Conservation (phyloP, 2,113 vertebrate species). For the Paradoxurus hermaphroditus region DNA sequence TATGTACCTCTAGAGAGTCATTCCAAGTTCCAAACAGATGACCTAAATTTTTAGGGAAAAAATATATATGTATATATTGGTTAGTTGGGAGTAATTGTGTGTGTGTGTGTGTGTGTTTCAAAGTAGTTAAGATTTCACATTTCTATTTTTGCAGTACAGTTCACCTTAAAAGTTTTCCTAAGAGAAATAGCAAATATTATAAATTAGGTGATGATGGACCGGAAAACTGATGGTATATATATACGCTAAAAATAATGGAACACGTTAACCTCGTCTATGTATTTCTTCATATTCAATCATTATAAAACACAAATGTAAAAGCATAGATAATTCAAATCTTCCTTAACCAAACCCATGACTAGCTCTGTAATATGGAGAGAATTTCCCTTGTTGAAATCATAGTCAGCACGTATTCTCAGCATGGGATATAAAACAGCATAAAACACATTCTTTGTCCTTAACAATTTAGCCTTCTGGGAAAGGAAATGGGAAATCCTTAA, state of each 20-base stretch:
- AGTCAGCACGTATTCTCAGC: neutral
- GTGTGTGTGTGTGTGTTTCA: neutral
- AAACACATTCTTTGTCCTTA: constrained; percentile 13
- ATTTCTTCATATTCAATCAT: neutral
- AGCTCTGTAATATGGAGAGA: neutral
- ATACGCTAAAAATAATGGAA: neutral
- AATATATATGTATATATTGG: neutral
- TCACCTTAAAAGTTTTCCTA: neutral
- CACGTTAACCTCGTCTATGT: neutral
- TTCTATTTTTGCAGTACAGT: neutral
- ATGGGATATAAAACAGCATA: neutral
- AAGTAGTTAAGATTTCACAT: neutral
- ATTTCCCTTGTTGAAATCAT: neutral
- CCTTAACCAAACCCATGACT: neutral
- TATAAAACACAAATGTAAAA: neutral
- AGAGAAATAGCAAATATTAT: neutral
- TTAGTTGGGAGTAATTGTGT: neutral
- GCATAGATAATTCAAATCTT: neutral
- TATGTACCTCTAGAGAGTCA: neutral
- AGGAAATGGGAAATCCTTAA: constrained; percentile 41
- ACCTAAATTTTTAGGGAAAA: neutral
- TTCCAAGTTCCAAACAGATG: neutral
- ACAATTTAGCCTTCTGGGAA: neutral
- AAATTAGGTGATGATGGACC: neutral
- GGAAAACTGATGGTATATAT: neutral